Conservation (phyloP, 2,888 invertebrate genomes). For the Seira sanloemensis region DNA sequence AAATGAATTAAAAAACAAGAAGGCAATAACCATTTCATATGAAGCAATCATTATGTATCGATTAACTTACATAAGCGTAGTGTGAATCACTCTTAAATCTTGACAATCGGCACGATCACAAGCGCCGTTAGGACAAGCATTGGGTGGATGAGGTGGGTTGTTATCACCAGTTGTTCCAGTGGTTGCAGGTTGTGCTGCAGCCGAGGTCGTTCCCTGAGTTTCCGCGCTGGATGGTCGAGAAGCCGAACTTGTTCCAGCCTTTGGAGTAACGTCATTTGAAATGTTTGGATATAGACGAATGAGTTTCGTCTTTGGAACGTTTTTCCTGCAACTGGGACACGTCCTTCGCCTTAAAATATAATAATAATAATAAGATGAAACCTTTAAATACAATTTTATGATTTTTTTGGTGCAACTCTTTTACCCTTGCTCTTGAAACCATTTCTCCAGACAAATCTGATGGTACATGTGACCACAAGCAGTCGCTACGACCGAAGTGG, state of each 20-base stretch:
- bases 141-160: neutral
- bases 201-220: neutral
- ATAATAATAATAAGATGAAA: neutral
- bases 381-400: neutral
- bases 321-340: constrained; percentile 67
- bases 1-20: neutral
- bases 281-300: constrained; percentile 50
- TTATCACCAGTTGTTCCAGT: neutral
- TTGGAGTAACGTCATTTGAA: neutral
- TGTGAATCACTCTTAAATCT: constrained; percentile 46
- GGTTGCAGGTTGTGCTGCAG: neutral
- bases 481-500: constrained; percentile 51
- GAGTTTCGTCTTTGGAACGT: constrained; percentile 38
- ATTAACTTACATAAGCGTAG: constrained; percentile 55
- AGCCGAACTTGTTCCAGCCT: neutral
- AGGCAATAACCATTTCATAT: neutral
- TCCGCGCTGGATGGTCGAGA: neutral
- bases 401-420: neutral
- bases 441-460: constrained; percentile 61
- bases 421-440: constrained; percentile 65
- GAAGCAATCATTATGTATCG: neutral
- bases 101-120: constrained; percentile 26
- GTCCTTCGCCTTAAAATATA: constrained; percentile 44
- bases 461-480: constrained; percentile 70
- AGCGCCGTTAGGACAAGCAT: neutral